Conservation (phyloP, 2,797 vertebrate genomes). For the Hybognathus amarus region DNA sequence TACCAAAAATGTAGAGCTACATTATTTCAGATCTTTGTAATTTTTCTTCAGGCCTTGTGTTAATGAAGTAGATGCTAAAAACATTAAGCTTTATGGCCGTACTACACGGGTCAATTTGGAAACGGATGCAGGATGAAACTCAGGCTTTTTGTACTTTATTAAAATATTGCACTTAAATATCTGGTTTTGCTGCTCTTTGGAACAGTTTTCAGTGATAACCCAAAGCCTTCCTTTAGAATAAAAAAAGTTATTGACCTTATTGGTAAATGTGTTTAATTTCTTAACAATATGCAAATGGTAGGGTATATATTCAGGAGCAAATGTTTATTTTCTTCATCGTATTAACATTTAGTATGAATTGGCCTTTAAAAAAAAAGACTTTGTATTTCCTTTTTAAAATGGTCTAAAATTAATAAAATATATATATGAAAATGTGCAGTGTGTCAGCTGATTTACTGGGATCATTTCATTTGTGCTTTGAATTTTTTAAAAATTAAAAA, state of each 20-base stretch:
- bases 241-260: conserved; percentile 10
- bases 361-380: conserved; percentile 47
- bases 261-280: conserved; percentile 13
- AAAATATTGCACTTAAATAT: conserved; percentile 38
- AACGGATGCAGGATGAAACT: conserved; percentile 29
- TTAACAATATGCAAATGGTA: conserved; percentile 26
- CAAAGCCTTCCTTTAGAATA: not conserved
- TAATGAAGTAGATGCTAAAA: conserved; percentile 36
- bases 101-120: conserved; percentile 13
- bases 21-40: not conserved
- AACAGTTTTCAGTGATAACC: conserved; percentile 5
- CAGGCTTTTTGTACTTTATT: conserved; percentile 51
- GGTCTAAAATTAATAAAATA: conserved; percentile 62
- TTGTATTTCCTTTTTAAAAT: conserved; percentile 63
- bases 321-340: conserved; percentile 49
- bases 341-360: conserved; percentile 49
- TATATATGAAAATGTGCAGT: conserved; percentile 5
- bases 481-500: not conserved
- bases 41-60: conserved; percentile 34
- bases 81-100: conserved; percentile 45
- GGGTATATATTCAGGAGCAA: conserved; percentile 42
- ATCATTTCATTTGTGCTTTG: not conserved
- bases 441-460: not conserved
- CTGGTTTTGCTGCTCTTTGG: conserved; percentile 33
- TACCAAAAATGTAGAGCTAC: conserved; percentile 18